Conservation (phyloP, 2,113 vertebrate species). For the Plecotus auritus region DNA sequence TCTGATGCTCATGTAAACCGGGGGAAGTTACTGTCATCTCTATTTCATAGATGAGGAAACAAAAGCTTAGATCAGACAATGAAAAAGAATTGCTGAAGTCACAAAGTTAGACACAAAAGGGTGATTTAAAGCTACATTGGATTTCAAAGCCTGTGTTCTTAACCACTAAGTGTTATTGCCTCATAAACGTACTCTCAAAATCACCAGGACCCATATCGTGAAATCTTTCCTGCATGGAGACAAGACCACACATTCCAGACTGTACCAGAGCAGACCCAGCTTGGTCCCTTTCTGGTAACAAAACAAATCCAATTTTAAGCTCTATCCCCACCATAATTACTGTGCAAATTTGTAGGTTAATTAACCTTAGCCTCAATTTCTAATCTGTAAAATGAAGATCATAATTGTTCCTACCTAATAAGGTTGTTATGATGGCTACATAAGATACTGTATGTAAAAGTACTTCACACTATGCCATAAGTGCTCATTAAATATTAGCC, state of each 20-base stretch:
- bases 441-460: neutral
- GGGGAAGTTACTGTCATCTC: neutral
- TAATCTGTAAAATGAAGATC: neutral
- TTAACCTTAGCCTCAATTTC: slow-evolving; percentile 14
- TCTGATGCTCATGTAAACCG: neutral
- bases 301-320: neutral
- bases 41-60: neutral
- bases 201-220: neutral
- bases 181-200: neutral
- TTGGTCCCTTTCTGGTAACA: neutral
- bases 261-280: neutral
- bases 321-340: neutral
- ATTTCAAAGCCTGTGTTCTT: slow-evolving; percentile 6
- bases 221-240: neutral
- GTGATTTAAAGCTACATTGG: neutral
- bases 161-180: neutral
- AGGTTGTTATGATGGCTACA: neutral
- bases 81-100: neutral
- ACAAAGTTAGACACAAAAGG: neutral
- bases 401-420: neutral
- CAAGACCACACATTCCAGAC: neutral
- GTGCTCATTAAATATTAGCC: neutral
- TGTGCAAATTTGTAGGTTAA: neutral
- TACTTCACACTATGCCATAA: neutral
- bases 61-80: neutral